These are phyloP conservation scores for Tetranychus truncatus DNA, from an alignment of 2,888 invertebrate species.

Conservation along the genomic window DNA sequence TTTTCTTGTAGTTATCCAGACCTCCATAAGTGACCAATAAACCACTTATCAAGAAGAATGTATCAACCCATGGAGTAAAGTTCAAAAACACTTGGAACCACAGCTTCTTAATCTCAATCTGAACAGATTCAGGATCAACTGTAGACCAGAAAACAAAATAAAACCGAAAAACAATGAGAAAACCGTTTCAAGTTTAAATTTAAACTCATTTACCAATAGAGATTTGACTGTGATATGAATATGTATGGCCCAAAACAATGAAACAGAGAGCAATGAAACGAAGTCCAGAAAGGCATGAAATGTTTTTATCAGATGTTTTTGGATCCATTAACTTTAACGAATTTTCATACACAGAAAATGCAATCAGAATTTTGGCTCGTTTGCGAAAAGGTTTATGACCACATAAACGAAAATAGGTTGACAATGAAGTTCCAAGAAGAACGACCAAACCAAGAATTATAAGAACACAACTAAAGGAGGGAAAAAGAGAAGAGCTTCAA, in stretches of 20 bases:
- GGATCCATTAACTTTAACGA: neutral
- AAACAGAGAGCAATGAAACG: neutral
- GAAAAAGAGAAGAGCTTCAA: neutral
- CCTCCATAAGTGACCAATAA: neutral
- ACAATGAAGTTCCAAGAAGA: neutral
- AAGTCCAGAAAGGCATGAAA: neutral
- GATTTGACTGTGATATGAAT: neutral
- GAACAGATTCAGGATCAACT: slow-evolving; percentile 5
- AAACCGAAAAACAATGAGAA: neutral
- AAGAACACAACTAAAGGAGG: neutral
- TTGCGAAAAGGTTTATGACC: neutral
- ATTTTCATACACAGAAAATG: slow-evolving; percentile 4
- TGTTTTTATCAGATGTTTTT: neutral
- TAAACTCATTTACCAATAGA: neutral
- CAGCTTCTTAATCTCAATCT: neutral
- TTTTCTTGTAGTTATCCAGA: neutral
- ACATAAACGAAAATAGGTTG: neutral
- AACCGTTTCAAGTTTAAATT: neutral
- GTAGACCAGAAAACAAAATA: neutral
- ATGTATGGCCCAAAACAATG: slow-evolving; percentile 4
- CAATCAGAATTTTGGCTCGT: slow-evolving; percentile 3
- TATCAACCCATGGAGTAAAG: slow-evolving; percentile 8
- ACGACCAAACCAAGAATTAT: neutral
- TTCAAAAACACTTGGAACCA: slow-evolving; percentile 5
- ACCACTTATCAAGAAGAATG: neutral